Base-by-base conservation (phyloP, 2,113 vertebrate genomes). In the Beaufortia kweichowensis region DNA sequence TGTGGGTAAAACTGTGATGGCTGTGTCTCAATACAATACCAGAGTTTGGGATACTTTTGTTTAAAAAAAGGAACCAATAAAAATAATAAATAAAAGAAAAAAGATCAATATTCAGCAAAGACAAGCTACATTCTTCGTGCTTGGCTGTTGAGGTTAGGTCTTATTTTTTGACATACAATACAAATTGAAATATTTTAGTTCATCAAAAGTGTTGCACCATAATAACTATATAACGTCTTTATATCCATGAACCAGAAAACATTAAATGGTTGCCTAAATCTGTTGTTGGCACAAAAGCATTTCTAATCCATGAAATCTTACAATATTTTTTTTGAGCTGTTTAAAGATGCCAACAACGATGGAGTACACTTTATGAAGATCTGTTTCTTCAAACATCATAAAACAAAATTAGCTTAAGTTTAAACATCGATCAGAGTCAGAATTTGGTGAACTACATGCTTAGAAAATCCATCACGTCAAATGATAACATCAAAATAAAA, bases 21-120 rank as follows among this genome's bases (percentile, higher is more conserved):
- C 48, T 53, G 69, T 55, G 31, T 41, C 31, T 76, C 59, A 73
- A 61, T 79, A 74, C 77, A 85, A 69, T 53, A 61, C 39, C 28
- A 77, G 68, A 69, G 76, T 78, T 78, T 81, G 29, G 68, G 84
- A 85, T 85, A 59, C 85, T 46, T 79, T 84, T 46, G 29, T 15
- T 76, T 64, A 56, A 23, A 53, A 19, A 50, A 33, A 24, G 6
- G 3, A 12, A 3, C n/a, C 12, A 41, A 59, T 57, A 71, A 39
- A 71, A 57, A 50, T n/a, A 19, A 21, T 56, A 43, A 56, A 68
- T 50, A 23, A 39, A n/a, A 68, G 12, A 60, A 7, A 17, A 46
- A 46, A 17, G 43, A 46, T 46, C 15, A 70, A 68, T 33, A 61
- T 43, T 31, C 24, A 60, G 29, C 14, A 11, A 79, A 67, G 55